Percentiles rank a stretch among this genome's conserved stretches.
These are phyloP conservation scores for Drosophila miranda DNA, from an alignment of 1,140 invertebrate genomes.

Conservation along the genomic window DNA sequence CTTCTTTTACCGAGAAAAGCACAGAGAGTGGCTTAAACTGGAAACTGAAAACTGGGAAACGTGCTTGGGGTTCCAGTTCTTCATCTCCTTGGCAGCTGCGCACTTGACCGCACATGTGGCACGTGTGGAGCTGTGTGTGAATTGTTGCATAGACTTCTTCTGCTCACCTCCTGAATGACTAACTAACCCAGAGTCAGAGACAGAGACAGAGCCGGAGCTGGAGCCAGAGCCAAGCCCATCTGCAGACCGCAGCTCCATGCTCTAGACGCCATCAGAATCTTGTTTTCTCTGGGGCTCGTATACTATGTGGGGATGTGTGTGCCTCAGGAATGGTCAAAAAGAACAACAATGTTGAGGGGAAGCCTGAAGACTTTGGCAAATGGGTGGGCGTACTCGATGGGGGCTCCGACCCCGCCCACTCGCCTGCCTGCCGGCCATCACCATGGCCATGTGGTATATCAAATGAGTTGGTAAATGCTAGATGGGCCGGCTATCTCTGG, in stretches of 20 bases:
- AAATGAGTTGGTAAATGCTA: constrained; percentile 37
- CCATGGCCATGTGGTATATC: constrained; percentile 14
- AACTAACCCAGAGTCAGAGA: constrained; percentile 36
- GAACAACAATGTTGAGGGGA: neutral
- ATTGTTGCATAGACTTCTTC: constrained; percentile 31
- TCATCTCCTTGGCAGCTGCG: constrained; percentile 55
- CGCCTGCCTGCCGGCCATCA: constrained; percentile 7
- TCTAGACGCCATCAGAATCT: constrained; percentile 38
- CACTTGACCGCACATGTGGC: constrained; percentile 77
- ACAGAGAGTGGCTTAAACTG: constrained; percentile 11
- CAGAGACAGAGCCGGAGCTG: constrained; percentile 6
- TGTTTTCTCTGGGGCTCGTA: constrained; percentile 25
- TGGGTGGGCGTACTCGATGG: constrained; percentile 29
- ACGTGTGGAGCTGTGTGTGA: constrained; percentile 53
- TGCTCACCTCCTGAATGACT: constrained; percentile 29
- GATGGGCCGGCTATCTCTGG: constrained; percentile 16
- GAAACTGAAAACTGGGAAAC: constrained; percentile 36
- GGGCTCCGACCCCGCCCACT: neutral
- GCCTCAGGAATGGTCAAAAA: constrained; percentile 21
- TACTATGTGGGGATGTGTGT: neutral
- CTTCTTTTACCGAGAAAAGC: constrained; percentile 5
- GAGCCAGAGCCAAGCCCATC: constrained; percentile 36
- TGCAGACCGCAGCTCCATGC: constrained; percentile 36
- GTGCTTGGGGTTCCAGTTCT: constrained; percentile 42
- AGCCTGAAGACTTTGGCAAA: constrained; percentile 25